Conservation (phyloP, 1,140 invertebrate genomes). For the Listronotus bonariensis region DNA sequence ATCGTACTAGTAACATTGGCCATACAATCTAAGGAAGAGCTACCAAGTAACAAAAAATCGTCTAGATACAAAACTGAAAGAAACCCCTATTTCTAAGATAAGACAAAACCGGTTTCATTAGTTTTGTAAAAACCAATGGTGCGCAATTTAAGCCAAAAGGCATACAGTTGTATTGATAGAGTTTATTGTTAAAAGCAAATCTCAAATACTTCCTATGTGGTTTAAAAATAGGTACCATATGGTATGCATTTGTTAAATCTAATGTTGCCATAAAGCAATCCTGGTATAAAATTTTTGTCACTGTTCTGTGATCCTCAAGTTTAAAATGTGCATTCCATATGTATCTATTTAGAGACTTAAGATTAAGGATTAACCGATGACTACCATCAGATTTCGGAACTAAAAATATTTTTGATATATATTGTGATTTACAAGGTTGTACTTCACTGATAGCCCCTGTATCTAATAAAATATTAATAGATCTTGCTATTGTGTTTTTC, state of each 20-base stretch:
- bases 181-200: constrained; percentile 36
- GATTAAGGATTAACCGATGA: constrained; percentile 47
- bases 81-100: constrained; percentile 21
- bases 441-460: too few relatives aligned
- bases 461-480: too few relatives aligned
- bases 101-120: constrained; percentile 11
- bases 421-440: too few relatives aligned
- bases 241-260: constrained; percentile 48
- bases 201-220: constrained; percentile 37
- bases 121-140: constrained; percentile 41
- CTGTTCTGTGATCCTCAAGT: constrained; percentile 19
- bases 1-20: background rate
- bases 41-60: constrained; percentile 22
- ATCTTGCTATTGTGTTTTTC: too few relatives aligned
- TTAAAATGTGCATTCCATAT: constrained; percentile 42
- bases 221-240: constrained; percentile 32
- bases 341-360: constrained; percentile 47
- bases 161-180: constrained; percentile 43
- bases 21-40: background rate
- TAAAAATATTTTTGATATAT: constrained; percentile 28
- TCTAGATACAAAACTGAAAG: constrained; percentile 30
- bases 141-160: background rate
- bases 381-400: constrained; percentile 43
- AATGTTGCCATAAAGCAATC: constrained; percentile 43
- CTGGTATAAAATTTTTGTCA: constrained; percentile 27